phyloP scores from a whole-genome alignment of 2,888 invertebrate species.

The Aspidapion aeneum region DNA sequence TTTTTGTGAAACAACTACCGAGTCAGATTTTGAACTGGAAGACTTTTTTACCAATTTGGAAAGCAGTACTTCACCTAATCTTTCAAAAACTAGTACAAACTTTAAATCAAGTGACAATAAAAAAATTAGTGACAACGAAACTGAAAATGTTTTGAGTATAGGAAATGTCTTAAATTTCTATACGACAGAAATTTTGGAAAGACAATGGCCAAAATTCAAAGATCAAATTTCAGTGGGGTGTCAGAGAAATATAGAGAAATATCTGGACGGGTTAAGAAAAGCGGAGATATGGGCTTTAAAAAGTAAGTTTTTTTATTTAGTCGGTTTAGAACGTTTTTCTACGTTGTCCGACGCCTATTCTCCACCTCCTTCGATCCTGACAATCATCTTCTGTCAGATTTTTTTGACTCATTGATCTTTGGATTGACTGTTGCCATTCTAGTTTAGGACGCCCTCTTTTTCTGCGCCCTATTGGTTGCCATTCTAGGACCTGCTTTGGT shows the following conservation, averaged over 20 bases:
- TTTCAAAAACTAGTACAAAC: neutral
- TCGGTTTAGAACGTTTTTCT: too few species aligned
- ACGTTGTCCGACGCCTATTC: too few species aligned
- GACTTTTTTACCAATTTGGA: neutral
- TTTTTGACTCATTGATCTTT: too few species aligned
- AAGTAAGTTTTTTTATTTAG: too few species aligned
- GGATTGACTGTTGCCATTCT: too few species aligned
- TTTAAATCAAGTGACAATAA: neutral
- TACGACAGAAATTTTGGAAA: conserved; percentile 54
- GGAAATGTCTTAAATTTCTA: conserved; percentile 55
- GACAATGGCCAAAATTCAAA: conserved; percentile 53
- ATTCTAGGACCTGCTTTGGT: too few species aligned
- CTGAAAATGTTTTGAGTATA: neutral
- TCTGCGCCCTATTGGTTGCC: too few species aligned
- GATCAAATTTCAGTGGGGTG: conserved; percentile 54
- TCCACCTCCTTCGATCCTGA: too few species aligned
- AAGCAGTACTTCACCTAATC: neutral
- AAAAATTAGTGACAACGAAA: neutral
- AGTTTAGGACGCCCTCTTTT: too few species aligned
- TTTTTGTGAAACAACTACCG: neutral
- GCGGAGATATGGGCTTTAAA: neutral
- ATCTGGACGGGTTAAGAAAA: conserved; percentile 56
- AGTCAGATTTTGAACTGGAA: neutral
- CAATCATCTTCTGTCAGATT: too few species aligned
- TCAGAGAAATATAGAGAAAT: conserved; percentile 55